Evolutionary conservation across 1,140 invertebrate genomes (phyloP).

Genomic region (Harlomillsia oculata): DNA sequence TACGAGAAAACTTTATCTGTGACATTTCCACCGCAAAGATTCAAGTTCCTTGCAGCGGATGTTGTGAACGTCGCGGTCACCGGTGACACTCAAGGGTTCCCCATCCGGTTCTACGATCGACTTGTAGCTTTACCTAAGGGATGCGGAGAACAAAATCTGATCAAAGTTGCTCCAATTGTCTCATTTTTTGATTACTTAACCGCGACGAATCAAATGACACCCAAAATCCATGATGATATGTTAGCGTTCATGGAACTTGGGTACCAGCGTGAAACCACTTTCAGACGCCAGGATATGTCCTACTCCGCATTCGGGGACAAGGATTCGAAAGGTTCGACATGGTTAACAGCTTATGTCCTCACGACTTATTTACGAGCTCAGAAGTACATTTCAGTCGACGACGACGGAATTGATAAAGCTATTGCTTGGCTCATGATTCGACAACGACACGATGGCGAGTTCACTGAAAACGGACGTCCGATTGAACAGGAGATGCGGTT

Average conservation of each 20-base stretch:
- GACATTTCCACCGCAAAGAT: background rate
- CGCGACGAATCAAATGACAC: slow-evolving; percentile 42
- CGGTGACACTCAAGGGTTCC: slow-evolving; percentile 60
- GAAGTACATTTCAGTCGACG: slow-evolving; percentile 69
- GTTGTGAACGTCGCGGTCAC: slow-evolving; percentile 35
- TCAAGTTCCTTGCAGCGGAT: background rate
- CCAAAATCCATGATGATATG: slow-evolving; percentile 58
- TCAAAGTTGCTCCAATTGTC: slow-evolving; percentile 82
- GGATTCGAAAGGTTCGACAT: slow-evolving; percentile 75
- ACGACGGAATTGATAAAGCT: slow-evolving; percentile 49
- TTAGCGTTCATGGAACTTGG: slow-evolving; percentile 66
- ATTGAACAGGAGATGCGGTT: background rate
- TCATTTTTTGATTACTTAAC: slow-evolving; percentile 69
- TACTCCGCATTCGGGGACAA: slow-evolving; percentile 78
- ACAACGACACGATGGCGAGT: slow-evolving; percentile 11
- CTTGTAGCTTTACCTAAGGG: slow-evolving; percentile 54
- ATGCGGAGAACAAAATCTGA: slow-evolving; percentile 81
- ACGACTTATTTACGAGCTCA: slow-evolving; percentile 74
- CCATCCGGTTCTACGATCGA: slow-evolving; percentile 62
- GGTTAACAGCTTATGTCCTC: slow-evolving; percentile 89
- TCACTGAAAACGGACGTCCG: slow-evolving; percentile 4
- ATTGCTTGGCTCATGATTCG: background rate
- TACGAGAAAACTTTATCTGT: slow-evolving; percentile 26
- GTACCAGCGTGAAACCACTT: slow-evolving; percentile 86
- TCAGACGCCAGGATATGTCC: slow-evolving; percentile 46